These are phyloP conservation scores for Leptinotarsa peninsularis DNA, from an alignment of 2,888 invertebrate species.

Conservation along the genomic window DNA sequence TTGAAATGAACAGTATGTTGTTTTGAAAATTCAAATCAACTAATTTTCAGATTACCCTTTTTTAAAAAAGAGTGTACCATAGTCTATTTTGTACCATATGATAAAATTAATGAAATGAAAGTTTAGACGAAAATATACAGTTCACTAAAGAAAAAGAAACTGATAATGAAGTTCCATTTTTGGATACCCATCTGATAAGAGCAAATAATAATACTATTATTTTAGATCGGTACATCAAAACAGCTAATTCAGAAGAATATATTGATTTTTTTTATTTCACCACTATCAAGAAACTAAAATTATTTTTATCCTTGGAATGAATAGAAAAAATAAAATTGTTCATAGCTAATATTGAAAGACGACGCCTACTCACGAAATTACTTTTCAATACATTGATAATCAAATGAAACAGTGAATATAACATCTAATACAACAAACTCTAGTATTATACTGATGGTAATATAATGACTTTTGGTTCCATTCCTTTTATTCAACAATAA, in stretches of 20 bases:
- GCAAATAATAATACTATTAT: neutral
- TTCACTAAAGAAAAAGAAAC: too few species aligned
- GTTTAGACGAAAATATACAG: too few species aligned
- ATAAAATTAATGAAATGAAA: too few species aligned
- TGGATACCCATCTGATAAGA: neutral
- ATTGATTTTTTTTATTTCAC: neutral
- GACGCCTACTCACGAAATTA: neutral
- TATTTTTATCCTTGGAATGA: neutral
- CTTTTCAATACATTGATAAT: neutral
- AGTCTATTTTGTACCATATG: too few species aligned
- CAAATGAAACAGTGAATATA: neutral
- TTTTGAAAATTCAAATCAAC: too few species aligned
- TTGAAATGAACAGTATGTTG: too few species aligned
- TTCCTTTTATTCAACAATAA: neutral
- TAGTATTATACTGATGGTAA: neutral
- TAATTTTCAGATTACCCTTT: too few species aligned
- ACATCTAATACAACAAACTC: neutral
- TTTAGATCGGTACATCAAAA: neutral
- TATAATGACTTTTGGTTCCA: neutral
- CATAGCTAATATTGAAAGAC: neutral
- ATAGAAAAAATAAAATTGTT: too few species aligned
- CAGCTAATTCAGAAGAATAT: neutral
- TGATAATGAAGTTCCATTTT: too few species aligned
- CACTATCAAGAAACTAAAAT: neutral
- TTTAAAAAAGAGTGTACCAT: too few species aligned